Base-by-base conservation (phyloP, 2,888 invertebrate genomes). In the Cordilura impudica region DNA sequence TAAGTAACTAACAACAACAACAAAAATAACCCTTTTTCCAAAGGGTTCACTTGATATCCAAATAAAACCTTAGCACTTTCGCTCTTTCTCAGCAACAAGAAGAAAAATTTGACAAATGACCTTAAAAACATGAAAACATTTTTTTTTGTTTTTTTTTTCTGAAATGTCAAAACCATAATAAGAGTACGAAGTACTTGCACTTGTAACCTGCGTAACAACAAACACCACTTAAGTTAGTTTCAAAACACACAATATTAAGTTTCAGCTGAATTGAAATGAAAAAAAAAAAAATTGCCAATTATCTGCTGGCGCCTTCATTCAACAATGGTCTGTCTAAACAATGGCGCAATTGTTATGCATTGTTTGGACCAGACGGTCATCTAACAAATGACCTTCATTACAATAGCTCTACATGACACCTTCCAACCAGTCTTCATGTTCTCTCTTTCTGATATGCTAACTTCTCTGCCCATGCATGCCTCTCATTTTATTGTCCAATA, bases 251-350 rank as follows among this genome's bases (percentile, higher is more conserved):
- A 4, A n/a, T 39, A 39, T 39, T 39, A n/a, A 39, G n/a, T 39
- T 39, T 39, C 35, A 12, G 35, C 12, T 39, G n/a, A 39, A 39
- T 12, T 12, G 1, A 4, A n/a, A n/a, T n/a, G n/a, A n/a, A n/a
- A n/a, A n/a, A n/a, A n/a, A n/a, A n/a, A n/a, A 39, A n/a, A 39
- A 81, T 81, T 3, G 71, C 82, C 82, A 84, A 86, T 85, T 86
- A 85, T 83, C 74, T 83, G 80, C 82, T 85, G 87, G 86, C 86
- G 86, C 87, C 86, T 84, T 70, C 82, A 82, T 73, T 71, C 77
- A 80, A 72, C 77, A 78, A 79, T 77, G 49, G 45, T 23, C 82
- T 69, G 45, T 23, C 82, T 69, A 80, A 8, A 71, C 66, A 82
- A 82, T 83, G 69, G 81, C 63, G 74, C 81, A 78, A 82, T 82